Base-by-base conservation (phyloP, 2,888 invertebrate genomes). In the Drosophila quinaria region DNA sequence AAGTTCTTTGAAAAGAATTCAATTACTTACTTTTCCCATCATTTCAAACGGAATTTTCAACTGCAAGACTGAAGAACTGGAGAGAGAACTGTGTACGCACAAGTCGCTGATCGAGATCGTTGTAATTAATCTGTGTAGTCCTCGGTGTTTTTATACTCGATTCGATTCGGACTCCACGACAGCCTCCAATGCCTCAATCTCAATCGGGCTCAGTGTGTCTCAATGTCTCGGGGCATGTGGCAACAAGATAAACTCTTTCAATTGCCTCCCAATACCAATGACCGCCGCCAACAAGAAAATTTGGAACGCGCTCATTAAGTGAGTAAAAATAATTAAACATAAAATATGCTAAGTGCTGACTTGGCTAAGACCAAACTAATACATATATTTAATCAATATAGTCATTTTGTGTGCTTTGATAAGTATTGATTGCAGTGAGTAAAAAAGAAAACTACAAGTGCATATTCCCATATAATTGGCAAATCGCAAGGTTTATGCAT, bases 101-200 rank as follows among this genome's bases (percentile, higher is more conserved):
- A 55, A 84, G 79, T 44, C 61, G 71, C 69, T 77, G 74, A 81
- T 77, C 76, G 64, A 70, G 80, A 74, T 74, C 69, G 81, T 78
- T 68, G 62, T 86, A 87, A 86, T 86, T 85, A 69, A 88, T 70
- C 73, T 80, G 64, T 22, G 56, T 67, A 74, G 74, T 89, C 88
- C 88, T 85, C 72, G 58, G 41, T 66, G 73, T 74, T 89, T 86
- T 82, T 86, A 86, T 86, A 86, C 35, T 46, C 31, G 10, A 49
- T 39, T 47, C 25, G 17, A 49, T 39, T 47, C 25, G 17, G 54
- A 29, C 35, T 15, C 50, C 55, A 52, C 52, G 59, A 63, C 62
- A 63, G 54, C 56, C 46, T 31, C 58, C 17, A 65, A 69, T 49
- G 64, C 58, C 82, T 74, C 71, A 74, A 78, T 50, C 31, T 49